Base-by-base conservation (phyloP, 2,888 invertebrate genomes). In the Patella ulyssiponensis region DNA sequence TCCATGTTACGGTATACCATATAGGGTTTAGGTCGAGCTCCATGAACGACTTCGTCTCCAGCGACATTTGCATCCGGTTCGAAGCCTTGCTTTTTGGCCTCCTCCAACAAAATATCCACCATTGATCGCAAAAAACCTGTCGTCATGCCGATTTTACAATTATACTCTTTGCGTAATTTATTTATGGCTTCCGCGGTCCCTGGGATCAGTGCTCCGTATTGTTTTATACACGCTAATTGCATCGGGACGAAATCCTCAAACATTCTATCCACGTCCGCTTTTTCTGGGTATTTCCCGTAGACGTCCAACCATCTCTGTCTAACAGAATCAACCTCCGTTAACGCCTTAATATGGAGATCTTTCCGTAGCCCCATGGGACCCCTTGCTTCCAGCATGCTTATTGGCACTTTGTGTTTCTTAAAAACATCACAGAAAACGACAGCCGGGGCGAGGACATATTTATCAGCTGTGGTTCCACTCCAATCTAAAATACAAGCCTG, bases 1-100 rank as follows among this genome's bases (percentile, higher is more conserved):
- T 91, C 92, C 76, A 91, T 86, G 80, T 91, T 92, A n/a, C 86
- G 82, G 84, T 90, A 92, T n/a, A 92, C 85, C 92, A 92, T 92
- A 80, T 90, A 90, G 0, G 92, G 92, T 77, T 90, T 90, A 12
- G 92, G 92, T 33, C 91, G 85, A 0, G 90, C 88, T 17, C 90
- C 90, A 33, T 90, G 76, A 2, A 87, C 82, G 0, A 92, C 92
- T 80, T 92, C 91, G 82, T 92, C 92, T 0, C 91, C 90, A 33
- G 92, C 88, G 0, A 92, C 91, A 5, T 88, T 82, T 7, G 83
- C 85, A 78, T 92, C 92, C 0, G 91, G 91, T 17, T 76, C 82
- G 75, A 85, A 91, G 5, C 92, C 92, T 81, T 91, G 90, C 71
- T 87, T 87, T 74, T 86, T 87, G 3, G 91, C 90, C 52, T 88